These are phyloP conservation scores for Apteryx owenii DNA, from an alignment of 2,113 vertebrate genomes.

Conservation along the genomic window DNA sequence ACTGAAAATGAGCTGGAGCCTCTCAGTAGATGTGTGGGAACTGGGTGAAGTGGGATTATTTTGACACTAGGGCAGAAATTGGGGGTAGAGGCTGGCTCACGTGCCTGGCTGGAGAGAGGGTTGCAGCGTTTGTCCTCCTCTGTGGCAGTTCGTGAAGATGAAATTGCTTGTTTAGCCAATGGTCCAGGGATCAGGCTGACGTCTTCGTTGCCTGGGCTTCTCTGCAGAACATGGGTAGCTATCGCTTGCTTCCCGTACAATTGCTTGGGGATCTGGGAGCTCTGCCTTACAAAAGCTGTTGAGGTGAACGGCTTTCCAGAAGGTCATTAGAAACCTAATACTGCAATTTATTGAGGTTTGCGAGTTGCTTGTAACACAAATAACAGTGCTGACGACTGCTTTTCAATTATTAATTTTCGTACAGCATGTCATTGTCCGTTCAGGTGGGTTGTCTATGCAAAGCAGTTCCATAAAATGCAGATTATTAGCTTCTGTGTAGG, in stretches of 20 bases:
- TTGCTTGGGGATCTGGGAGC: not conserved
- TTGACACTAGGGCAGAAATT: not conserved
- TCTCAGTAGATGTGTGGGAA: not conserved
- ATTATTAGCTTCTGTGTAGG: conserved; percentile 49
- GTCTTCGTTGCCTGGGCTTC: not conserved
- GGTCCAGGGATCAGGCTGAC: not conserved
- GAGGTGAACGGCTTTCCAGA: not conserved
- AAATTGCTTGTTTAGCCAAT: not conserved
- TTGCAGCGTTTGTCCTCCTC: not conserved
- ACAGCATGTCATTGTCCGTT: not conserved
- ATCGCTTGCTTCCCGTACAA: not conserved
- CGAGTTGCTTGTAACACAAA: conserved; percentile 15
- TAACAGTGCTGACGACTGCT: conserved; percentile 5
- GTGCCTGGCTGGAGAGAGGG: not conserved
- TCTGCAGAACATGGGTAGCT: not conserved
- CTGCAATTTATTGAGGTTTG: not conserved
- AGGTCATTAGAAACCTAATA: conserved; percentile 19
- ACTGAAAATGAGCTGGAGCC: not conserved
- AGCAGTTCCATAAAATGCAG: conserved; percentile 38
- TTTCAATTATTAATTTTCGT: conserved; percentile 38
- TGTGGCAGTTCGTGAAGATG: not conserved
- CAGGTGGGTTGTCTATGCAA: not conserved
- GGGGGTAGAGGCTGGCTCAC: not conserved
- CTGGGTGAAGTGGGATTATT: not conserved
- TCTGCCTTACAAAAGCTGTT: not conserved